Evolutionary conservation across 1,140 invertebrate species (phyloP).

Genomic region (Trichomalopsis sarcophagae): DNA sequence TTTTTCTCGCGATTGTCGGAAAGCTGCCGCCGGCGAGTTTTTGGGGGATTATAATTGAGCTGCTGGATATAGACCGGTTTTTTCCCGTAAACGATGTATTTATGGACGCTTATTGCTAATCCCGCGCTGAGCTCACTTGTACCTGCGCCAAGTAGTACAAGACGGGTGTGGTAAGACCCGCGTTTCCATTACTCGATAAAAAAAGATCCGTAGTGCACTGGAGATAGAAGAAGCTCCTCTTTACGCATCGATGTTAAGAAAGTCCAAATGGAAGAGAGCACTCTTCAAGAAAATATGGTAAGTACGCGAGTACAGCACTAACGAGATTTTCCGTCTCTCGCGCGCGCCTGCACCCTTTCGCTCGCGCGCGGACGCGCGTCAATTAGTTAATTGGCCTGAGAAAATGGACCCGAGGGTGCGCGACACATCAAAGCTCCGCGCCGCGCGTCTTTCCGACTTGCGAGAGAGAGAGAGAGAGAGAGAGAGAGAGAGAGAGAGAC

Average conservation of each 20-base stretch:
- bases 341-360: constrained; percentile 6
- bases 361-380: neutral
- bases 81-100: constrained; percentile 25
- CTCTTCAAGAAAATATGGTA: neutral
- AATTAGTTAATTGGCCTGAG: constrained; percentile 51
- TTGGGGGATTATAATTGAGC: constrained; percentile 12
- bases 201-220: too few relatives aligned
- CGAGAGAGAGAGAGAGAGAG: neutral
- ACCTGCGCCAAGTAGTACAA: neutral
- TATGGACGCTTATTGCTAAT: neutral
- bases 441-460: neutral
- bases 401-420: constrained; percentile 29
- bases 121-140: neutral
- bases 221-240: neutral
- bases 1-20: constrained; percentile 21
- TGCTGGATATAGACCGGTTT: neutral
- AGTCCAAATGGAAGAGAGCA: neutral
- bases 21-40: neutral
- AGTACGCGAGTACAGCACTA: neutral
- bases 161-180: neutral
- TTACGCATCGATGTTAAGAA: neutral
- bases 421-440: constrained; percentile 55
- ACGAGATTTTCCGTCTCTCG: constrained; percentile 13
- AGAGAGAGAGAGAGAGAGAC: neutral
- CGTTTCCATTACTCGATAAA: neutral